These are phyloP conservation scores for Sphyrna mokarran DNA, from an alignment of 2,113 vertebrate species.

Conservation along the genomic window DNA sequence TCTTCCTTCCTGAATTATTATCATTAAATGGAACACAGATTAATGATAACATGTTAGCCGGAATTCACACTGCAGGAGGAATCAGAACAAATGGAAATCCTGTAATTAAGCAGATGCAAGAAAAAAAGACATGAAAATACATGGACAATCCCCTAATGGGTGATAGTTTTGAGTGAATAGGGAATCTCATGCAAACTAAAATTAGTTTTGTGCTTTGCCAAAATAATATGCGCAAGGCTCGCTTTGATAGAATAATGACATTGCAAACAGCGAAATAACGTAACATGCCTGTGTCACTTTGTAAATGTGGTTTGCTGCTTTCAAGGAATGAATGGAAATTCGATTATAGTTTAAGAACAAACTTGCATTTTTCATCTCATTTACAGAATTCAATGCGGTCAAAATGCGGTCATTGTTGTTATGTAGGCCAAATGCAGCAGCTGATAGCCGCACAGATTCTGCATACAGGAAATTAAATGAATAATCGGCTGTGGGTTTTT, in stretches of 20 bases:
- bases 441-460: background rate
- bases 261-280: background rate
- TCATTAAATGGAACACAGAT: constrained; percentile 28
- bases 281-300: background rate
- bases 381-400: background rate
- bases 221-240: background rate
- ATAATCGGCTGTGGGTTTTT: background rate
- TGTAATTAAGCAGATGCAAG: constrained; percentile 24
- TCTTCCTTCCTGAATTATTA: constrained; percentile 31
- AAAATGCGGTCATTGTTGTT: background rate
- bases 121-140: background rate
- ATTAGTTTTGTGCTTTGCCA: background rate
- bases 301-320: background rate
- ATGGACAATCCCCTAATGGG: background rate
- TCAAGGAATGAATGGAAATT: background rate
- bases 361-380: background rate
- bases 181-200: background rate
- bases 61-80: constrained; percentile 24
- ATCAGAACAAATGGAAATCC: constrained; percentile 15
- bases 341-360: background rate
- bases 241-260: background rate
- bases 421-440: background rate
- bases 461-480: background rate
- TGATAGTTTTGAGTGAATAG: background rate
- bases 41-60: background rate